Evolutionary conservation across 1,140 invertebrate species (phyloP).

Genomic region (Anastrepha obliqua): DNA sequence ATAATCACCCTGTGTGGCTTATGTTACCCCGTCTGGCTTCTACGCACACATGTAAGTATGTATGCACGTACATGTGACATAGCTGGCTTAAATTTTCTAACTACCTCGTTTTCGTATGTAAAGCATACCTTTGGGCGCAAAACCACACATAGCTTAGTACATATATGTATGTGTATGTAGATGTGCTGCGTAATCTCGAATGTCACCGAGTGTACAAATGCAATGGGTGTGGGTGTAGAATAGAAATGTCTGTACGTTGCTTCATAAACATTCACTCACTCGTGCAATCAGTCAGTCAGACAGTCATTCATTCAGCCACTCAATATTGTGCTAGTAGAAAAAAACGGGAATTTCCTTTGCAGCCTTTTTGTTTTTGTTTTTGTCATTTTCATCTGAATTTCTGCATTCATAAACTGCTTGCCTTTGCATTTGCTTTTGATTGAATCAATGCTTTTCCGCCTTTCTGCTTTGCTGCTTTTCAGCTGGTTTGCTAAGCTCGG

Average conservation of each 20-base stretch:
- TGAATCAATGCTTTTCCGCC: conserved; percentile 40
- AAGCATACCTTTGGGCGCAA: conserved; percentile 28
- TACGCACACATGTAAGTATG: not conserved
- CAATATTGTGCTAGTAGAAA: too few species aligned
- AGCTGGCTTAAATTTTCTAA: not conserved
- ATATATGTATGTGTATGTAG: not conserved
- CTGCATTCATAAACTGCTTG: conserved; percentile 42
- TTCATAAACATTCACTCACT: conserved; percentile 22
- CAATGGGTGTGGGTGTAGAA: not conserved
- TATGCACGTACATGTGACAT: not conserved
- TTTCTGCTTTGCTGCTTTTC: conserved; percentile 43
- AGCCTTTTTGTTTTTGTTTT: not conserved
- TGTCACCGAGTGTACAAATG: not conserved
- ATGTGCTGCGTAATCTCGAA: not conserved
- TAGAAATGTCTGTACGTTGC: conserved; percentile 9
- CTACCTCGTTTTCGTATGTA: not conserved
- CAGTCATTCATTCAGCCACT: not conserved
- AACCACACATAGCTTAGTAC: not conserved
- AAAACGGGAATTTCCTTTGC: not conserved
- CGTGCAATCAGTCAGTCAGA: conserved; percentile 17
- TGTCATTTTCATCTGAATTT: not conserved
- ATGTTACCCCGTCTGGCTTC: not conserved
- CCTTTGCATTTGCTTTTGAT: conserved; percentile 41
- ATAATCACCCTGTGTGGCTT: not conserved
- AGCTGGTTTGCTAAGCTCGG: not conserved